Evolutionary conservation across 2,797 vertebrate genomes (phyloP), one percentile per base, ranked within the genome.

Genomic region (Telmatherina bonti): DNA sequence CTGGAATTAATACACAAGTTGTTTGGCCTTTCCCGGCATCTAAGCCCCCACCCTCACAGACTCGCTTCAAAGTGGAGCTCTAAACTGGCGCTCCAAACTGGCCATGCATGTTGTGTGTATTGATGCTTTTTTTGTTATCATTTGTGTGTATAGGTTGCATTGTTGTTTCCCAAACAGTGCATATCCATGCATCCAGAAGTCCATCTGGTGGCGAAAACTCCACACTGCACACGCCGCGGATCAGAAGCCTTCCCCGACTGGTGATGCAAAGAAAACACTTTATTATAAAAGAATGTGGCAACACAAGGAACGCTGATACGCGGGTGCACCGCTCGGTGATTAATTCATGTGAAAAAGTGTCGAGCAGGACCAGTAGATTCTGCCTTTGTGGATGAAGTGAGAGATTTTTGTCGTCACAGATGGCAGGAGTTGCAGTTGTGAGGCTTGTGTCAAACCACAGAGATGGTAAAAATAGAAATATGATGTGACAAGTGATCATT

Each of bases 191-290:
- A 76, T 73, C 79, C 85, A 72, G 80, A 76, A 89, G 91, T 92
- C 93, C 93, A 91, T 93, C 93, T 94, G 85, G 92, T 94, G 94
- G 94, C 75, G 81, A 77, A 79, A 78, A 24, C 2, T 67, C 57
- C 62, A 72, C 68, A 94, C 84, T 94, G 85, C 93, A 93, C 54
- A 59, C 43, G 41, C 55, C 22, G 38, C 16, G n/a, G 51, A 12
- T 26, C 26, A 57, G 36, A 7, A 16, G 52, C 29, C n/a, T 24
- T 35, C n/a, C 41, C 52, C 16, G 5, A 7, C 24, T 31, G 60
- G 22, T 62, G 49, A 43, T n/a, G 43, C 18, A 18, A 31, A 13
- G 6, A n/a, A 52, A 35, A 22, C n/a, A n/a, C n/a, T 7, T 24
- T 30, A 68, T n/a, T n/a, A 51, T 24, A 38, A 29, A 38, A 1